Evolutionary conservation across 1,140 invertebrate genomes (phyloP), one percentile per base, ranked within the genome.

Genomic region (Hesperophylax magnus): DNA sequence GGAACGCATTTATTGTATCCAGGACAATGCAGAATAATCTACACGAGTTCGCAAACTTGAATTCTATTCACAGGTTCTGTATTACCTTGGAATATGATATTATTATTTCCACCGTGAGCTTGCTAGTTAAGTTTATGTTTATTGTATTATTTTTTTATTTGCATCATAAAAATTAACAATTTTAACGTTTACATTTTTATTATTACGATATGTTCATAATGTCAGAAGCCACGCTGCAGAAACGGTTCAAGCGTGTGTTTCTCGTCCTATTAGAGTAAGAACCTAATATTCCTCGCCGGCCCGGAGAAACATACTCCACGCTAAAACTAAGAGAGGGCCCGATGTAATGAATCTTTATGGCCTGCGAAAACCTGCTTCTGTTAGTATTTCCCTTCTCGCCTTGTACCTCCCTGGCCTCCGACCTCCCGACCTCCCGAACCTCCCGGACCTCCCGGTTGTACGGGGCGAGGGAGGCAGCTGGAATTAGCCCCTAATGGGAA

Each of bases 281-380:
- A 18, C 34, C 18, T 52, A 39, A 47, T 47, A 71, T 71, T 22
- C 67, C 67, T 39, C 34, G 34, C 34, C 18, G 67, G 67, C 18
- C 67, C n/a, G 39, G 34, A 47, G 34, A n/a, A 67, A 67, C 63
- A 67, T 11, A 31, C 63, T 67, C 22, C 7, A 61, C 58, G 58
- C 18, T 27, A 27, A 52, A 52, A 47, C 67, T 71, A 24, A 24
- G 67, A 52, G 39, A 58, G 75, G 75, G 63, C 52, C 74, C 74
- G 76, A 78, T 65, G 82, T 83, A 83, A 83, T 83, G 82, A 83
- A 83, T 83, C 82, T 83, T 83, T 83, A 83, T 83, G 78, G 80
- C 76, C 82, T 83, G 82, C 75, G 81, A 83, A 83, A 83, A 83
- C 82, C 79, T 78, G 82, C 65, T 80, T 56, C 81, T 31, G 63